Conservation (phyloP, 2,113 vertebrate species). For the Mystacornis crossleyi region DNA sequence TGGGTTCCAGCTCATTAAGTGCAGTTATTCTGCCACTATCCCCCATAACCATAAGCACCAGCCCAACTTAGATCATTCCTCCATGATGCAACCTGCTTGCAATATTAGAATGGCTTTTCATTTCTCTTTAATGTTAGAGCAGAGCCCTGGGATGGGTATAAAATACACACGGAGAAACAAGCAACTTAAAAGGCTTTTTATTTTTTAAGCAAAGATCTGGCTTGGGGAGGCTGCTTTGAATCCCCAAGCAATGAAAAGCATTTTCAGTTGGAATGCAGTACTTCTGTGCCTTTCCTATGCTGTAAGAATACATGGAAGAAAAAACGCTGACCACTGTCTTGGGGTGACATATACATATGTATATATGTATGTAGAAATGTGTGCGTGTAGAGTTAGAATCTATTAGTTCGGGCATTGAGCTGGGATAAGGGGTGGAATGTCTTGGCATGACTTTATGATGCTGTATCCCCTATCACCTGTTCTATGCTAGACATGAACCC, state of each 20-base stretch:
- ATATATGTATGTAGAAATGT: too few species aligned
- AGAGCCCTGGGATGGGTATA: constrained; percentile 32
- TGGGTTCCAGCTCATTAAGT: constrained; percentile 47
- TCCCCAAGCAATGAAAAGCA: constrained; percentile 19
- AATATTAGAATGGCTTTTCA: constrained; percentile 45
- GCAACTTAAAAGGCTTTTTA: constrained; percentile 56
- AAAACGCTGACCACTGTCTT: not conserved
- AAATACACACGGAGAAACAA: constrained; percentile 52
- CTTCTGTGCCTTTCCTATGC: not conserved
- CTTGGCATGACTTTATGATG: too few species aligned
- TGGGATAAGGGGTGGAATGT: too few species aligned
- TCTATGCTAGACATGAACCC: too few species aligned
- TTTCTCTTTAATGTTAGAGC: constrained; percentile 51
- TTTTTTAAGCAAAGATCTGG: constrained; percentile 51
- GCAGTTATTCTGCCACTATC: constrained; percentile 35
- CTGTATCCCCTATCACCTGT: too few species aligned
- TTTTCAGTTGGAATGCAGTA: not conserved
- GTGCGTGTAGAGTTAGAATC: too few species aligned
- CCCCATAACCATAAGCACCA: constrained; percentile 28
- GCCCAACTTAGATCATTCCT: constrained; percentile 36
- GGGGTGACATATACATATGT: too few species aligned
- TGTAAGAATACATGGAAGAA: not conserved
- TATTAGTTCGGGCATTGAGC: too few species aligned
- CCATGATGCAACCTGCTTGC: constrained; percentile 45
- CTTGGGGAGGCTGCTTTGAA: constrained; percentile 24